These are phyloP conservation scores for Myotis planiceps DNA, from an alignment of 2,797 vertebrate species.

Conservation along the genomic window DNA sequence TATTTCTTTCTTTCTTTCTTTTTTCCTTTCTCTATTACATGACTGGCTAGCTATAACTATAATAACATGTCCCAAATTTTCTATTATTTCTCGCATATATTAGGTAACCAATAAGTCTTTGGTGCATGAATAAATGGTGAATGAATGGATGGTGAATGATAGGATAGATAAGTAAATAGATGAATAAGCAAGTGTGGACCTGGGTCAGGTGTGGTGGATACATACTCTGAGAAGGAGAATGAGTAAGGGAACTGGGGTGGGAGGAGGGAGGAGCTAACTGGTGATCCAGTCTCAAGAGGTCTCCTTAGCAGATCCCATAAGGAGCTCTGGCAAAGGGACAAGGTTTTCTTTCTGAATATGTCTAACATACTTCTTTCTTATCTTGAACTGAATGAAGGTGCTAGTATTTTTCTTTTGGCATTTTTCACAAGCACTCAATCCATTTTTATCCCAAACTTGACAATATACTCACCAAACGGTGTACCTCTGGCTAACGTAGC, in stretches of 20 bases:
- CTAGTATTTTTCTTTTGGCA: slow-evolving; percentile 35
- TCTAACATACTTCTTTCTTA: not conserved
- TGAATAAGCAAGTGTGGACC: not conserved
- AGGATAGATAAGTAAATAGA: not conserved
- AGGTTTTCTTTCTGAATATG: not conserved
- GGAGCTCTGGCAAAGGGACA: not conserved
- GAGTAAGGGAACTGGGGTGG: not conserved
- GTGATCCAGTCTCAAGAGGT: not conserved
- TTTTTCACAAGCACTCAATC: slow-evolving; percentile 63
- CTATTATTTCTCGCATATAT: not conserved
- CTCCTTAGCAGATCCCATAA: not conserved
- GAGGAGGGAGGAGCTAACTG: not conserved
- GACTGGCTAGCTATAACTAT: not conserved
- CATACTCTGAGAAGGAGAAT: not conserved
- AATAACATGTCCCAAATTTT: not conserved
- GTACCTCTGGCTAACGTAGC: not conserved
- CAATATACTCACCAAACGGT: not conserved
- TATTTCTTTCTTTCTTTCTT: slow-evolving; percentile 9
- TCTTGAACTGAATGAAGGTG: not conserved
- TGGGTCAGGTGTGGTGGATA: not conserved
- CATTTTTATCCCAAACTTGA: slow-evolving; percentile 27
- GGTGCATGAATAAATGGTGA: not conserved
- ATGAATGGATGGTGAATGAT: not conserved
- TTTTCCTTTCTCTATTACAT: not conserved
- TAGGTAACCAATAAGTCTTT: not conserved